Percentiles rank a stretch among this genome's conserved stretches.
phyloP scores from a whole-genome alignment of 2,797 vertebrate genomes.

The Prionace glauca region DNA sequence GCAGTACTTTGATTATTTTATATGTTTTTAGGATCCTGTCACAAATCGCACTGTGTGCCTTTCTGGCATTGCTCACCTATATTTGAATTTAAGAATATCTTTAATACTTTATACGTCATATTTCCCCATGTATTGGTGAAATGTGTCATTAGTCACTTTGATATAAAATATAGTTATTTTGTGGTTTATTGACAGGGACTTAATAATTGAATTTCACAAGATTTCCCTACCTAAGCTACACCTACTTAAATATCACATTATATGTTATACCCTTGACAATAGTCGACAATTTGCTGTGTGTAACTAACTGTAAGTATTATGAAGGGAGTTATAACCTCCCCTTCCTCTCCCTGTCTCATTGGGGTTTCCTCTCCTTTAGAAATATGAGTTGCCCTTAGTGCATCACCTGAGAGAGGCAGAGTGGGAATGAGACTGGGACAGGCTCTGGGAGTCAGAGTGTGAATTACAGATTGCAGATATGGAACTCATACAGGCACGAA shows the following conservation, averaged over 20 bases:
- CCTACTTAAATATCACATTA: not conserved
- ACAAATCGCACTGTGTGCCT: not conserved
- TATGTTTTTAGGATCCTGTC: not conserved
- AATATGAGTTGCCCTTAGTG: not conserved
- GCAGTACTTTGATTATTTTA: too few species aligned
- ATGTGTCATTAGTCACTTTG: not conserved
- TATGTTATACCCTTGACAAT: not conserved
- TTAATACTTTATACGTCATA: not conserved
- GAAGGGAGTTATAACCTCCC: not conserved
- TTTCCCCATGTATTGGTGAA: not conserved
- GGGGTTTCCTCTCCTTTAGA: not conserved
- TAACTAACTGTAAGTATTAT: not conserved
- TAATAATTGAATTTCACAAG: not conserved
- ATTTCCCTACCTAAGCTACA: not conserved
- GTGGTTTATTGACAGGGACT: not conserved
- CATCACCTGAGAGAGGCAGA: not conserved
- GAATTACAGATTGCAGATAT: not conserved
- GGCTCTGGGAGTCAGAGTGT: not conserved
- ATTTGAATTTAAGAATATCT: not conserved
- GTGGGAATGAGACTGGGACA: not conserved
- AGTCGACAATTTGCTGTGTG: not conserved
- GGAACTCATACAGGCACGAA: not conserved
- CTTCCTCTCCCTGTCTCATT: not conserved
- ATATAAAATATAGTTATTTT: not conserved
- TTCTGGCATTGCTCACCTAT: not conserved